Percentiles rank a stretch among this genome's conserved stretches.
Conservation (phyloP, 2,113 vertebrate species). For the Tinamus guttatus region DNA sequence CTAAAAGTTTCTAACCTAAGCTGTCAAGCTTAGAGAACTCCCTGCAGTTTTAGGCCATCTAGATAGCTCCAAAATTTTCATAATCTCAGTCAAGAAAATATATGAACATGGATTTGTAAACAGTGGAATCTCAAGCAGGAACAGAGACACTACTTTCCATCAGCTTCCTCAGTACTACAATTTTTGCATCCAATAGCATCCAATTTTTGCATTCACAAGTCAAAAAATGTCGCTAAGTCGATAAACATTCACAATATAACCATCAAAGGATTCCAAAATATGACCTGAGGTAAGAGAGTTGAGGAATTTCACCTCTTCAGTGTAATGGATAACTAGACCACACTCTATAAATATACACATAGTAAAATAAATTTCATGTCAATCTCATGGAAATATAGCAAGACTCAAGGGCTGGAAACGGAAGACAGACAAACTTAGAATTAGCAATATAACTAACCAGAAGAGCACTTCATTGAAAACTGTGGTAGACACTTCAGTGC, state of each 20-base stretch:
- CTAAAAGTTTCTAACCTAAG: slow-evolving; percentile 27
- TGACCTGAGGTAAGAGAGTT: neutral
- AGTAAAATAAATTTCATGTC: slow-evolving; percentile 28
- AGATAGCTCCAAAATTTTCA: slow-evolving; percentile 26
- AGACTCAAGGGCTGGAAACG: slow-evolving; percentile 10
- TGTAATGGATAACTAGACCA: neutral
- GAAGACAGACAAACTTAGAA: slow-evolving; percentile 23
- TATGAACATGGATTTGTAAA: neutral
- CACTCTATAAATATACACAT: slow-evolving; percentile 21
- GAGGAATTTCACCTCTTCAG: neutral
- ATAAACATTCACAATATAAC: neutral
- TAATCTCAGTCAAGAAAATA: slow-evolving; percentile 11
- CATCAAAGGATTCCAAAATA: neutral
- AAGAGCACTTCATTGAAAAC: slow-evolving; percentile 6
- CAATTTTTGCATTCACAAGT: neutral
- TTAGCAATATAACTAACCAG: slow-evolving; percentile 40
- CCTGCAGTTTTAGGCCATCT: slow-evolving; percentile 52
- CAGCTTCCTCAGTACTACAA: neutral
- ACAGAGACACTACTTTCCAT: neutral
- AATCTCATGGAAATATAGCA: neutral
- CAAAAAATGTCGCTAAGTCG: neutral
- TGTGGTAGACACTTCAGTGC: slow-evolving; percentile 9
- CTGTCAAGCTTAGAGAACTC: slow-evolving; percentile 47
- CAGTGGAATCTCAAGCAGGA: neutral
- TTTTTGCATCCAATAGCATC: too few species aligned